Percentiles rank a stretch among this genome's conserved stretches.
These are phyloP conservation scores for Channa argus DNA, from an alignment of 2,113 vertebrate species.

Conservation along the genomic window DNA sequence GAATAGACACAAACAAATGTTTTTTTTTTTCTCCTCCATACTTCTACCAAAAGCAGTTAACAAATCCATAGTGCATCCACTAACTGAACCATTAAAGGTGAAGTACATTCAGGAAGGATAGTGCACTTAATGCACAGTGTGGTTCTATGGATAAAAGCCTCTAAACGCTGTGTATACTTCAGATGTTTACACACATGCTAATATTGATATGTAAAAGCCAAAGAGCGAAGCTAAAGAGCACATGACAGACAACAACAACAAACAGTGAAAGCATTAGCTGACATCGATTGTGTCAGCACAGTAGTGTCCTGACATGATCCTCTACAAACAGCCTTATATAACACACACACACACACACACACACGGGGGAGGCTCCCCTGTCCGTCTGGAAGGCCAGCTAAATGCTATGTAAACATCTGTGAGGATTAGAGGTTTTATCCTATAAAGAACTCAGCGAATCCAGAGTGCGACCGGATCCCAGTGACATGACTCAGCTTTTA, in stretches of 20 bases:
- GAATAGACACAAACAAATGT: too few relatives aligned
- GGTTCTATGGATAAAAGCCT: conserved; percentile 26
- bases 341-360: conserved; percentile 5
- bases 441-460: conserved; percentile 30
- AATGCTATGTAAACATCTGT: conserved; percentile 67
- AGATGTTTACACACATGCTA: conserved; percentile 24
- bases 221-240: conserved; percentile 19
- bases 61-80: not conserved
- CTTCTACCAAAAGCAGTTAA: too few relatives aligned
- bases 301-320: conserved; percentile 47
- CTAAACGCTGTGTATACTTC: conserved; percentile 7
- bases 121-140: not conserved
- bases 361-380: not conserved
- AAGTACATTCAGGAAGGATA: not conserved
- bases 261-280: conserved; percentile 44
- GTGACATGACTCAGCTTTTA: conserved; percentile 16
- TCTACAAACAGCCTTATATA: conserved; percentile 29
- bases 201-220: conserved; percentile 39
- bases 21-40: too few relatives aligned
- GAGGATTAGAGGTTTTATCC: conserved; percentile 56
- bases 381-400: conserved; percentile 20
- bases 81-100: not conserved
- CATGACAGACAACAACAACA: conserved; percentile 21
- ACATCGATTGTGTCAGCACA: conserved; percentile 55
- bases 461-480: not conserved